Evolutionary conservation across 2,888 invertebrate species (phyloP), one percentile per base, ranked within the genome.

Genomic region (Disparrhopalites patrizii): DNA sequence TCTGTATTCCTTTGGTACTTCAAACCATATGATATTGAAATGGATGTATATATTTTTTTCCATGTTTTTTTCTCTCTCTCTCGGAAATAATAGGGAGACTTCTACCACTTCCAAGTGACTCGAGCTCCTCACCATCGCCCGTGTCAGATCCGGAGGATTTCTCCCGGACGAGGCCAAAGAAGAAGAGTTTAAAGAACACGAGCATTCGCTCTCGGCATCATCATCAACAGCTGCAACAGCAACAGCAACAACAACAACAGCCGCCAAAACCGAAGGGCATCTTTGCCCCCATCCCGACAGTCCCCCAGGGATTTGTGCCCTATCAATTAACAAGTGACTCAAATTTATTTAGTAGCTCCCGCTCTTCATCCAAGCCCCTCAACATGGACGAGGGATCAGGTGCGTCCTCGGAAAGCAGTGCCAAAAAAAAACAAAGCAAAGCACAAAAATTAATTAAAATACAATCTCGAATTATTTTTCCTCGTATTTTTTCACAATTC

Each of bases 351-450:
- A 71, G 61, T 43, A 31, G 65, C 50, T 52, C 70, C 66, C 47
- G 47, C 15, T 70, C 72, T 1, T 62, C 71, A 62, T 73, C 73
- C 61, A 75, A 72, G 67, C 73, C 74, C 47, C 61, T 75, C 13
- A 72, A 71, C 33, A 75, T 75, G 75, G 75, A 75, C 40, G 75
- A 75, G 58, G 73, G 72, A 13, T 75, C 75, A 36, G 73, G 72
- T 72, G 51, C 52, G 56, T 67, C n/a, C n/a, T n/a, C n/a, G n/a
- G n/a, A n/a, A n/a, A n/a, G n/a, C n/a, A n/a, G n/a, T n/a, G n/a
- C n/a, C n/a, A n/a, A n/a, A n/a, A n/a, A n/a, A n/a, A n/a, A n/a
- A n/a, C n/a, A n/a, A n/a, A n/a, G n/a, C n/a, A n/a, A n/a, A n/a
- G n/a, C n/a, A n/a, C n/a, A n/a, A n/a, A n/a, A n/a, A n/a, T n/a